Evolutionary conservation across 2,113 vertebrate genomes (phyloP).

Genomic region (Alexandromys fortis): DNA sequence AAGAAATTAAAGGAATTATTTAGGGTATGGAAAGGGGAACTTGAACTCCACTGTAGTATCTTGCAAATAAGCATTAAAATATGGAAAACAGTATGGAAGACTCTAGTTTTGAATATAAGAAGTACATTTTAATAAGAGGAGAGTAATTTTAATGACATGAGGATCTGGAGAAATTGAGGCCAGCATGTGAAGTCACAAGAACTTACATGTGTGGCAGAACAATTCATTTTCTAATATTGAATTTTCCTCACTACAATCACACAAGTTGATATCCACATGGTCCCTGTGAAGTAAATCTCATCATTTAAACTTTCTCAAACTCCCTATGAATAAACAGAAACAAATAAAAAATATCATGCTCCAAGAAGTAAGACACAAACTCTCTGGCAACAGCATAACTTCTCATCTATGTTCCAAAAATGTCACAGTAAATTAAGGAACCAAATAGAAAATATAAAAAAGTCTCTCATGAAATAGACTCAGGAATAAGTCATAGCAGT

Average conservation of each 20-base stretch:
- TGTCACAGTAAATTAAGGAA: neutral
- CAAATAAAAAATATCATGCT: neutral
- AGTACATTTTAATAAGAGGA: neutral
- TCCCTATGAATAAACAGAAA: neutral
- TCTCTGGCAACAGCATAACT: neutral
- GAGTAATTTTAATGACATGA: neutral
- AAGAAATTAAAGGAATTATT: neutral
- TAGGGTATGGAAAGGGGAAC: fast-evolving
- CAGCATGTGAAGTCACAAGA: neutral
- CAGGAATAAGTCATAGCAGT: neutral
- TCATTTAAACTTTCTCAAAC: neutral
- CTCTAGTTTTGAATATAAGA: neutral
- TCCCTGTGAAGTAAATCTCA: neutral
- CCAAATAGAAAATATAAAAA: neutral
- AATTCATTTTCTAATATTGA: neutral
- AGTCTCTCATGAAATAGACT: neutral
- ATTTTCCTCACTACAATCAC: neutral
- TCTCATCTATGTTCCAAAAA: neutral
- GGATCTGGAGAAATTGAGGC: neutral
- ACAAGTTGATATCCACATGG: neutral
- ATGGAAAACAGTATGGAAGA: neutral
- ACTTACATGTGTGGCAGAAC: too few relatives aligned
- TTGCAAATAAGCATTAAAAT: neutral
- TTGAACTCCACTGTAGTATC: neutral
- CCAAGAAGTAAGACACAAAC: neutral